Evolutionary conservation across 1,140 invertebrate species (phyloP).

Genomic region (Pseudomyrmex cubaensis): DNA sequence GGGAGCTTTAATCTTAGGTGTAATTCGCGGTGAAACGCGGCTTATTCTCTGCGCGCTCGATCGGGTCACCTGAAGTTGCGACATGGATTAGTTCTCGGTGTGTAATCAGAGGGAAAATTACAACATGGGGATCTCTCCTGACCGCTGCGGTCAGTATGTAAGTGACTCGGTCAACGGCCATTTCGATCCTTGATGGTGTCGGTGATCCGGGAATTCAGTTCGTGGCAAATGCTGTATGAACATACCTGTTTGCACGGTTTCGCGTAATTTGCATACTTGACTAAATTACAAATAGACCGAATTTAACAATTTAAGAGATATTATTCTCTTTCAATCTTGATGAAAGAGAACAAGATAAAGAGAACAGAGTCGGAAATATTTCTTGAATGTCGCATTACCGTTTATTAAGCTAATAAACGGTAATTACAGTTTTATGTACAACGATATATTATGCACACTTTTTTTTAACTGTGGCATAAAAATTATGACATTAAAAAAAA

Average conservation of each 20-base stretch:
- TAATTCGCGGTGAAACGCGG: conserved; percentile 54
- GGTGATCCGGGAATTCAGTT: conserved; percentile 43
- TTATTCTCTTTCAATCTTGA: too few relatives aligned
- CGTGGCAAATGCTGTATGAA: conserved; percentile 44
- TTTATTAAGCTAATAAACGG: too few relatives aligned
- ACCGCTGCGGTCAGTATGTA: conserved; percentile 53
- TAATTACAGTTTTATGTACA: too few relatives aligned
- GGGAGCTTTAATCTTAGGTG: conserved; percentile 42
- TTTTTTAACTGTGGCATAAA: too few relatives aligned
- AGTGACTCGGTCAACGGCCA: conserved; percentile 52
- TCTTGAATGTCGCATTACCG: too few relatives aligned
- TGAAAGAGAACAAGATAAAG: too few relatives aligned
- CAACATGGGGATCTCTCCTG: conserved; percentile 46
- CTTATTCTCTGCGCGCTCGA: conserved; percentile 26
- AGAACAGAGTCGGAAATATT: neutral
- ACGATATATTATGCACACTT: too few relatives aligned
- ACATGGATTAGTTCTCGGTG: conserved; percentile 49
- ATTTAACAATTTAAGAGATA: conserved; percentile 33
- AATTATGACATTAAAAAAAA: too few relatives aligned
- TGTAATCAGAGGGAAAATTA: conserved; percentile 51
- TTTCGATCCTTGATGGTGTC: conserved; percentile 56
- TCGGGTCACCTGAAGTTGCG: conserved; percentile 50
- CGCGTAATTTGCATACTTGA: conserved; percentile 54
- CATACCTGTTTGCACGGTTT: conserved; percentile 9
- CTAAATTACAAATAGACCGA: conserved; percentile 34